Conservation (phyloP, 1,140 invertebrate species). For the Aleiodes sp. region DNA sequence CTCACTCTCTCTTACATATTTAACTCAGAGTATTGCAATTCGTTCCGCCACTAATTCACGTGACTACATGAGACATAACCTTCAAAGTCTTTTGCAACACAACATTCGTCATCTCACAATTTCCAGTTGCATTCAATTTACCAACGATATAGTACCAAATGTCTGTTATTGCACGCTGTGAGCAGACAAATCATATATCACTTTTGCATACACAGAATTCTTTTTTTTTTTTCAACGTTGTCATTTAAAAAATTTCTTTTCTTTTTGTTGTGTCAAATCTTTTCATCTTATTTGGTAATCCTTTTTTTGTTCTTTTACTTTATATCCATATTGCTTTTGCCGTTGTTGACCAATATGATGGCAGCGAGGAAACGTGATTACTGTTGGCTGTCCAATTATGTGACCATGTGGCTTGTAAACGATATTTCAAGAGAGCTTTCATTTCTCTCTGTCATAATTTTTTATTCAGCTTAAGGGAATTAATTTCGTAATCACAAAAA, state of each 20-base stretch:
- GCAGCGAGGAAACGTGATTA: constrained; percentile 25
- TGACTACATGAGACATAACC: background rate
- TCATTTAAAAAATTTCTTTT: background rate
- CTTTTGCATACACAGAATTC: background rate
- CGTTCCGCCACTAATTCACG: background rate
- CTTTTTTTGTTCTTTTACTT: constrained; percentile 16
- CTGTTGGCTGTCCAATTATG: constrained; percentile 18
- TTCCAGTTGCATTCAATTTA: constrained; percentile 9
- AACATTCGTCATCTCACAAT: constrained; percentile 12
- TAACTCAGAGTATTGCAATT: background rate
- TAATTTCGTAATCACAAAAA: constrained; percentile 11
- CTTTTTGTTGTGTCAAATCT: no score
- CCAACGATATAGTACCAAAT: constrained; percentile 7
- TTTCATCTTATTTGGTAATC: background rate
- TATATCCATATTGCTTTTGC: constrained; percentile 21
- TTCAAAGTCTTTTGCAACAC: constrained; percentile 3
- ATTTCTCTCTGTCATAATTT: constrained; percentile 13
- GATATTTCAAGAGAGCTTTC: constrained; percentile 24
- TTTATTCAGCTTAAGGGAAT: constrained; percentile 1
- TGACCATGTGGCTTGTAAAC: background rate
- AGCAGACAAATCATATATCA: constrained; percentile 7
- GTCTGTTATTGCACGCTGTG: constrained; percentile 9
- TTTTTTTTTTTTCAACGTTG: background rate
- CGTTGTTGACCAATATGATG: constrained; percentile 27
- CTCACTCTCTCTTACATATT: background rate